Percentiles rank a stretch among this genome's conserved stretches.
phyloP scores from a whole-genome alignment of 1,140 invertebrate species.

The Eulimnadia texana region DNA sequence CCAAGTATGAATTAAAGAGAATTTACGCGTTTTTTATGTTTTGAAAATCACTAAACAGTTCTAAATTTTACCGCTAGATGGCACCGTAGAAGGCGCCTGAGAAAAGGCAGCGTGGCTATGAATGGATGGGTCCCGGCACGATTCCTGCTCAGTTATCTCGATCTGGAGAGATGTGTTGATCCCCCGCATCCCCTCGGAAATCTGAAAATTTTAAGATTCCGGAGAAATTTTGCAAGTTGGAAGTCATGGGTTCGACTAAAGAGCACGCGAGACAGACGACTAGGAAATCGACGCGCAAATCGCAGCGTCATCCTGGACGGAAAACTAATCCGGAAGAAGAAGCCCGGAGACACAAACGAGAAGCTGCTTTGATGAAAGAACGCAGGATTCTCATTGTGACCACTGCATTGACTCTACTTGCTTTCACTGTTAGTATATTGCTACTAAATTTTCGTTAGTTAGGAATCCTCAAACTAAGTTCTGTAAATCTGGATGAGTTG shows the following conservation, averaged over 20 bases:
- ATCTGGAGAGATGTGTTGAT: too few relatives aligned
- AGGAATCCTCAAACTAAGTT: background rate
- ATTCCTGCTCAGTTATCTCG: too few relatives aligned
- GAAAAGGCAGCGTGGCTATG: too few relatives aligned
- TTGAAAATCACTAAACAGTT: too few relatives aligned
- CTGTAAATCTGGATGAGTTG: background rate
- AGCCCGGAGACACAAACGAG: background rate
- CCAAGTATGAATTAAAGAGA: too few relatives aligned
- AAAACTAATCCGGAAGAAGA: background rate
- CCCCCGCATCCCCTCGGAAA: too few relatives aligned
- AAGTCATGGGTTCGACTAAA: background rate
- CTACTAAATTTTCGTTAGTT: background rate
- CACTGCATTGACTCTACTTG: constrained; percentile 2
- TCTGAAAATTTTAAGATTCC: background rate
- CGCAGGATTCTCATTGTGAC: constrained; percentile 6
- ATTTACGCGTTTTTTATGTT: too few relatives aligned
- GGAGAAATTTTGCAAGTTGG: background rate
- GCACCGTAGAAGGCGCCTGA: too few relatives aligned
- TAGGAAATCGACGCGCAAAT: background rate
- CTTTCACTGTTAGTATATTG: constrained; percentile 4
- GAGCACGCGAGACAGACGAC: background rate
- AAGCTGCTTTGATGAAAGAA: constrained; percentile 3
- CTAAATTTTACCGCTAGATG: too few relatives aligned
- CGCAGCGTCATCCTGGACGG: background rate
- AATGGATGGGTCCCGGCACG: too few relatives aligned